Evolutionary conservation across 2,113 vertebrate genomes (phyloP).

Genomic region (Sigmodon hispidus): DNA sequence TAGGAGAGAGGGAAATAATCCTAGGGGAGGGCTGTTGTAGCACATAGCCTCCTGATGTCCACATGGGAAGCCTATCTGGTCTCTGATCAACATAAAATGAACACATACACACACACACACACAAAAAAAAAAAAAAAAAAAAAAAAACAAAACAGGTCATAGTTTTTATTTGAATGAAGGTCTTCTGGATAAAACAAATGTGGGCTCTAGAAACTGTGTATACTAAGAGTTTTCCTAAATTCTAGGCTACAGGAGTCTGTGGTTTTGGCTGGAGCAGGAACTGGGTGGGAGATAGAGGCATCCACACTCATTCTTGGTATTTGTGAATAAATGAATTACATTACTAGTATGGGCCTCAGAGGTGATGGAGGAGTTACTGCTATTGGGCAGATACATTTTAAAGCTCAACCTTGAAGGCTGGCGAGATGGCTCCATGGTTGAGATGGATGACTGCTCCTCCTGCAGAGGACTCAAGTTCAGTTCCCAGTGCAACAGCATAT

Average conservation of each 20-base stretch:
- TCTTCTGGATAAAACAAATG: not conserved
- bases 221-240: not conserved
- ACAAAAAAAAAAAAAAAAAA: too few species aligned
- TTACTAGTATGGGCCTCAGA: too few species aligned
- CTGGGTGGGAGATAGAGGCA: rapidly evolving
- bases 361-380: not conserved
- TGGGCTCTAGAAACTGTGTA: not conserved
- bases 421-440: not conserved
- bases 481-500: too few species aligned
- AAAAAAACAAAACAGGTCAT: not conserved
- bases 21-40: not conserved
- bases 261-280: not conserved
- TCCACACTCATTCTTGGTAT: too few species aligned
- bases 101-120: too few species aligned
- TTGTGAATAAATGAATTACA: not conserved
- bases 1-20: not conserved
- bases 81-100: not conserved
- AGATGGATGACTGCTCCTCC: not conserved
- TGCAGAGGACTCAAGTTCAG: not conserved
- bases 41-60: not conserved
- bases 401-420: not conserved
- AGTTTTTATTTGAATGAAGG: not conserved
- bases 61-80: not conserved
- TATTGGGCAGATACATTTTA: not conserved
- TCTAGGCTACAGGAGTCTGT: not conserved